Evolutionary conservation across 2,888 invertebrate genomes (phyloP).

Genomic region (Priapulus caudatus): DNA sequence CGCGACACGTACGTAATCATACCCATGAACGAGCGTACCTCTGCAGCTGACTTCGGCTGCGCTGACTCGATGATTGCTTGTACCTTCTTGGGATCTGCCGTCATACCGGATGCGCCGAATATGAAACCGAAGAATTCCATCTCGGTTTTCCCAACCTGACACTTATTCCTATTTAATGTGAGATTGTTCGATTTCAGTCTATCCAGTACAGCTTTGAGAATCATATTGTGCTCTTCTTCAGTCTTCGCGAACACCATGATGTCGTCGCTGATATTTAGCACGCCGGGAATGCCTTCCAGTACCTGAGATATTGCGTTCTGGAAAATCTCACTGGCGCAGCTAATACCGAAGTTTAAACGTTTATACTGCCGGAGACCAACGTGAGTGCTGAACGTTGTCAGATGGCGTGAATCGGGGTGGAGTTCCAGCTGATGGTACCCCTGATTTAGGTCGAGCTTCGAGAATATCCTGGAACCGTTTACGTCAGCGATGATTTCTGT

Average conservation of each 20-base stretch:
- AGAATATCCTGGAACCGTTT: conserved; percentile 18
- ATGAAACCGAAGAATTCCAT: conserved; percentile 13
- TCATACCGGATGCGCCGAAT: conserved; percentile 11
- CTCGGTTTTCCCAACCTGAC: conserved; percentile 20
- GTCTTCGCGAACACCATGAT: conserved; percentile 31
- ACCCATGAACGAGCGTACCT: conserved; percentile 15
- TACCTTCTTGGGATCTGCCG: conserved; percentile 10
- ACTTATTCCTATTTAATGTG: conserved; percentile 28
- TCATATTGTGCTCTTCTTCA: conserved; percentile 27
- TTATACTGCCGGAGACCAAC: conserved; percentile 35
- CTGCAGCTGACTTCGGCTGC: conserved; percentile 5
- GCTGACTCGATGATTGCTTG: conserved; percentile 9
- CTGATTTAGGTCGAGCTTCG: conserved; percentile 32
- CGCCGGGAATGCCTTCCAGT: conserved; percentile 29
- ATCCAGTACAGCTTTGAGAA: conserved; percentile 23
- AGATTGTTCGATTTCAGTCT: conserved; percentile 17
- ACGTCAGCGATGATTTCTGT: conserved; percentile 11
- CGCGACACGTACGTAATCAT: conserved; percentile 19
- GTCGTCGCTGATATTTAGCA: conserved; percentile 35
- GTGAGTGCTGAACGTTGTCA: conserved; percentile 36
- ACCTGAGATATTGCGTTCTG: conserved; percentile 36
- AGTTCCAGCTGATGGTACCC: conserved; percentile 36
- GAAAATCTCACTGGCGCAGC: conserved; percentile 39
- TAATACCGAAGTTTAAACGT: conserved; percentile 36
- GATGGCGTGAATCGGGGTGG: conserved; percentile 25